A percentile compares a stretch with the other conserved stretches of the same genome.
Evolutionary conservation across 2,113 vertebrate species (phyloP).

Genomic region (Ramphastos sulfuratus): DNA sequence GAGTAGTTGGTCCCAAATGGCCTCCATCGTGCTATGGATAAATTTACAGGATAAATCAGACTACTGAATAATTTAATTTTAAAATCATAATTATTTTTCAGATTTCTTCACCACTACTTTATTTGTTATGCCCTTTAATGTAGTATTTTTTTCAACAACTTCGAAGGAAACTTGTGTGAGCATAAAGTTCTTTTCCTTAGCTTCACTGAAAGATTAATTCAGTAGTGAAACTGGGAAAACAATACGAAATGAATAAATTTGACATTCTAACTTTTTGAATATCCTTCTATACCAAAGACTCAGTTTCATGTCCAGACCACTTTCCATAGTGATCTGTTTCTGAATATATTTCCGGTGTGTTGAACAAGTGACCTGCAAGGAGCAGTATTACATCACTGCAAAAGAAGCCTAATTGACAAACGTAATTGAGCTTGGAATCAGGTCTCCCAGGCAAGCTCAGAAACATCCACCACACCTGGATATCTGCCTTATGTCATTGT

Average conservation of each 20-base stretch:
- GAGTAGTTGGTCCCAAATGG: background rate
- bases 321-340: conserved; percentile 7
- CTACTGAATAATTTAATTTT: background rate
- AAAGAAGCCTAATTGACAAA: conserved; percentile 28
- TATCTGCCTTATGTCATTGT: conserved; percentile 48
- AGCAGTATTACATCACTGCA: conserved; percentile 44
- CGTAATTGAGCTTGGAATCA: conserved; percentile 19
- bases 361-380: background rate
- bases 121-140: background rate
- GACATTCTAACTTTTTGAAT: background rate
- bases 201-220: background rate
- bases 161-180: background rate
- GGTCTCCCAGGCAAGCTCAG: conserved; percentile 19
- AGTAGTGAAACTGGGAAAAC: background rate
- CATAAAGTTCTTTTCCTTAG: background rate
- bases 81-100: background rate
- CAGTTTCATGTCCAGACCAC: background rate
- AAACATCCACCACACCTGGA: conserved; percentile 55
- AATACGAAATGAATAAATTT: background rate
- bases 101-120: background rate
- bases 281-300: background rate
- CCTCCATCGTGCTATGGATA: background rate
- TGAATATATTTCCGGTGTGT: background rate
- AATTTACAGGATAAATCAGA: background rate
- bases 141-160: background rate